phyloP scores from a whole-genome alignment of 1,140 invertebrate genomes.

The Aphaenogaster rudis region DNA sequence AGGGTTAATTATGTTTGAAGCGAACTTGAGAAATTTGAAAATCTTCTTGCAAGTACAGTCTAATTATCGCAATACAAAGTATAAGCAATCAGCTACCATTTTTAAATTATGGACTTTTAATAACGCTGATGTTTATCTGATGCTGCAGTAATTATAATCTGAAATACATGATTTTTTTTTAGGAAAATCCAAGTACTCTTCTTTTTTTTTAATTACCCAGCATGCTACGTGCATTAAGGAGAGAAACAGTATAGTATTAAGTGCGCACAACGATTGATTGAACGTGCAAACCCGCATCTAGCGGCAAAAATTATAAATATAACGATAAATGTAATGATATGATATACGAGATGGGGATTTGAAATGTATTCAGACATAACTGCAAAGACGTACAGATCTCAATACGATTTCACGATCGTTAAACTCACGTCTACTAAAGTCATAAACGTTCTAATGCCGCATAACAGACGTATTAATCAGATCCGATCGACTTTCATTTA shows the following conservation, averaged over 20 bases:
- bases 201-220: slow-evolving; percentile 25
- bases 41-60: background rate
- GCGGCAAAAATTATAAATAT: background rate
- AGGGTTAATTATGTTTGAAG: background rate
- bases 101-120: slow-evolving; percentile 27
- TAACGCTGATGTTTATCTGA: background rate
- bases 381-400: slow-evolving; percentile 3
- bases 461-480: background rate
- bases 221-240: background rate
- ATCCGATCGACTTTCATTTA: slow-evolving; percentile 25
- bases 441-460: slow-evolving; percentile 28
- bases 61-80: slow-evolving; percentile 29
- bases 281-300: background rate
- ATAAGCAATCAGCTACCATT: background rate
- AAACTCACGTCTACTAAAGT: background rate
- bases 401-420: background rate
- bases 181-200: slow-evolving; percentile 4
- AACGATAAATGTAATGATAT: background rate
- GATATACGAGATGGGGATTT: background rate
- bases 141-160: background rate
- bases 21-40: background rate
- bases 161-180: background rate
- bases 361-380: slow-evolving; percentile 8
- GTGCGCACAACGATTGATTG: background rate
- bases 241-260: slow-evolving; percentile 10